phyloP scores from a whole-genome alignment of 2,797 vertebrate genomes.

The Trachops cirrhosus region DNA sequence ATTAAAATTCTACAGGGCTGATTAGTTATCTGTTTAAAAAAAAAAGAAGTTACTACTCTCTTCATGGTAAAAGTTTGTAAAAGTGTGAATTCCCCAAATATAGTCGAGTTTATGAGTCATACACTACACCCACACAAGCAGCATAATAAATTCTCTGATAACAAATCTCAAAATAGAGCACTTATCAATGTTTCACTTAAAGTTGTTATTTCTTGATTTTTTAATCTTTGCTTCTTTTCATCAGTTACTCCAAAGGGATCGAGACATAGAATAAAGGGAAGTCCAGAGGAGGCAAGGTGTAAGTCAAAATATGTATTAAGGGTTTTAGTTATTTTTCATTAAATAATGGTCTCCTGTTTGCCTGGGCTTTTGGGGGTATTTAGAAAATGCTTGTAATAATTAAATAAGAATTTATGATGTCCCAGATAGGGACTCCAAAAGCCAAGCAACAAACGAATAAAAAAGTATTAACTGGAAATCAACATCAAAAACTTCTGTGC shows the following conservation, averaged over 20 bases:
- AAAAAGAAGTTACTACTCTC: neutral
- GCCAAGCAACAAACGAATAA: neutral
- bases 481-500: neutral
- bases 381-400: neutral
- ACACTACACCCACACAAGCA: neutral
- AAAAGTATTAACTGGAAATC: neutral
- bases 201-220: constrained; percentile 7
- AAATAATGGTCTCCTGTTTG: neutral
- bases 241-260: neutral
- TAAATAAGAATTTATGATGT: neutral
- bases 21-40: constrained; percentile 25
- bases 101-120: constrained; percentile 11
- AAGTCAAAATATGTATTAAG: neutral
- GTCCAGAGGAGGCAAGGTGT: neutral
- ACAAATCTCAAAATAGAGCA: constrained; percentile 1
- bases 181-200: neutral
- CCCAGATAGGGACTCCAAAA: neutral
- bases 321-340: constrained; percentile 18
- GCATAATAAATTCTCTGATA: constrained; percentile 4
- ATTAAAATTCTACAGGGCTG: neutral
- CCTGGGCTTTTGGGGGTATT: neutral
- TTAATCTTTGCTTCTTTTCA: constrained; percentile 24
- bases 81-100: constrained; percentile 27
- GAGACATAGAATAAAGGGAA: neutral
- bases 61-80: neutral